These are phyloP conservation scores for Sarcophaga peregrina DNA, from an alignment of 1,140 invertebrate genomes.

Conservation along the genomic window DNA sequence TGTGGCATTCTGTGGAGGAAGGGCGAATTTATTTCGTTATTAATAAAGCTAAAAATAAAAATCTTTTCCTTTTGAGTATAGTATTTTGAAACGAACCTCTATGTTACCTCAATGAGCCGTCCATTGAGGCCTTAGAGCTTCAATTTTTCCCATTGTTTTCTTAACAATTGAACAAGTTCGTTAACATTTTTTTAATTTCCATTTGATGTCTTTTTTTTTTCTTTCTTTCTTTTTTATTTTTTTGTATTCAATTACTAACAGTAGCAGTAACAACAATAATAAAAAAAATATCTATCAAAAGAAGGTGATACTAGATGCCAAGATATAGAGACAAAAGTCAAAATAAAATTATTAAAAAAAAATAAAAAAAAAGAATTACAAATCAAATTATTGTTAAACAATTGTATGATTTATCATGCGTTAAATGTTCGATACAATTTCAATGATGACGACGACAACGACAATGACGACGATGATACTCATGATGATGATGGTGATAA, in stretches of 20 bases:
- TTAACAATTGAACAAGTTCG: slow-evolving; percentile 18
- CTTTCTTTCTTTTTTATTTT: neutral
- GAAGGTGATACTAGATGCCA: too few species aligned
- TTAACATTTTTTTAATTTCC: neutral
- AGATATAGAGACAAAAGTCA: neutral
- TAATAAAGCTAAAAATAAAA: too few species aligned
- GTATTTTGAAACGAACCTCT: too few species aligned
- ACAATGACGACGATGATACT: too few species aligned
- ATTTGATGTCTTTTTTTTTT: neutral
- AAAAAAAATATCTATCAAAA: too few species aligned
- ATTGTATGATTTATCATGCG: slow-evolving; percentile 33
- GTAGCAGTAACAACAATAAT: too few species aligned
- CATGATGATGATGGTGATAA: neutral
- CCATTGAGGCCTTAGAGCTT: neutral
- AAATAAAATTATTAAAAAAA: neutral
- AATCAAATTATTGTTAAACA: slow-evolving; percentile 36
- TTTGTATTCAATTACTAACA: neutral
- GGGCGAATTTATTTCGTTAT: too few species aligned
- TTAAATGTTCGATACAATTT: slow-evolving; percentile 27
- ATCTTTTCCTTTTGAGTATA: too few species aligned
- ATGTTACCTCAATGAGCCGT: too few species aligned
- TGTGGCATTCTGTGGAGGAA: too few species aligned
- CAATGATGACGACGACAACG: neutral
- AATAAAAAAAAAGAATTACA: neutral
- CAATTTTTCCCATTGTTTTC: neutral